Evolutionary conservation across 2,888 invertebrate species (phyloP).

Genomic region (Oxycera nigricornis): DNA sequence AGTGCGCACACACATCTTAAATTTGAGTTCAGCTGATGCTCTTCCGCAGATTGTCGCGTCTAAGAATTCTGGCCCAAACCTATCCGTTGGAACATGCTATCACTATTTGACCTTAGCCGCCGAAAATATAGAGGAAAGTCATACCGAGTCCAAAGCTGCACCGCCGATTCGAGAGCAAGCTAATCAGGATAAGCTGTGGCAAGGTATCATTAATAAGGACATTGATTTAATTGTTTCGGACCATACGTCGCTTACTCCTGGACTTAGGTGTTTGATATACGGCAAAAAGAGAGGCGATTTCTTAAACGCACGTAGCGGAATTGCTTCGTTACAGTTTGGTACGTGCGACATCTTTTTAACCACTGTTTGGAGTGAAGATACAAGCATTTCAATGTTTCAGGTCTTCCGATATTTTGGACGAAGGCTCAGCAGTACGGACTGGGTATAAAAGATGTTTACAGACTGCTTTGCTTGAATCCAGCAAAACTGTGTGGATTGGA

Average conservation of each 20-base stretch:
- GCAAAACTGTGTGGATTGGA: slow-evolving; percentile 70
- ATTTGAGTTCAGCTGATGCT: slow-evolving; percentile 70
- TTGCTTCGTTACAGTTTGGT: slow-evolving; percentile 77
- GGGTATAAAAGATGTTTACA: slow-evolving; percentile 65
- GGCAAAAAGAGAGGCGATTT: slow-evolving; percentile 67
- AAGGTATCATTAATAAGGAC: slow-evolving; percentile 65
- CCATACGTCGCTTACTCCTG: slow-evolving; percentile 74
- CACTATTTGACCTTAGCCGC: slow-evolving; percentile 73
- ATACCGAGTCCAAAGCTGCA: slow-evolving; percentile 75
- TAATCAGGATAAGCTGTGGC: slow-evolving; percentile 73
- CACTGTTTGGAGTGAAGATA: neutral
- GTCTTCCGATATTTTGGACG: slow-evolving; percentile 75
- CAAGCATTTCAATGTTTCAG: slow-evolving; percentile 56
- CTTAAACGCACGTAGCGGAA: slow-evolving; percentile 76
- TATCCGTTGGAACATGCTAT: slow-evolving; percentile 77
- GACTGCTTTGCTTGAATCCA: slow-evolving; percentile 68
- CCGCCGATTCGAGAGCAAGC: slow-evolving; percentile 72
- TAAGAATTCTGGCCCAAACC: slow-evolving; percentile 63
- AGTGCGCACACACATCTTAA: slow-evolving; percentile 72
- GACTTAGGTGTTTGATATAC: slow-evolving; percentile 64
- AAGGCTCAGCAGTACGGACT: slow-evolving; percentile 66
- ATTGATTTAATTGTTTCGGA: slow-evolving; percentile 73
- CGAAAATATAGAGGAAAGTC: slow-evolving; percentile 69
- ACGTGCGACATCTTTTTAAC: slow-evolving; percentile 43
- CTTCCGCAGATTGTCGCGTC: slow-evolving; percentile 66